Base-by-base conservation (phyloP, 2,888 invertebrate genomes). In the Scaptodrosophila latifasciaeformis region DNA sequence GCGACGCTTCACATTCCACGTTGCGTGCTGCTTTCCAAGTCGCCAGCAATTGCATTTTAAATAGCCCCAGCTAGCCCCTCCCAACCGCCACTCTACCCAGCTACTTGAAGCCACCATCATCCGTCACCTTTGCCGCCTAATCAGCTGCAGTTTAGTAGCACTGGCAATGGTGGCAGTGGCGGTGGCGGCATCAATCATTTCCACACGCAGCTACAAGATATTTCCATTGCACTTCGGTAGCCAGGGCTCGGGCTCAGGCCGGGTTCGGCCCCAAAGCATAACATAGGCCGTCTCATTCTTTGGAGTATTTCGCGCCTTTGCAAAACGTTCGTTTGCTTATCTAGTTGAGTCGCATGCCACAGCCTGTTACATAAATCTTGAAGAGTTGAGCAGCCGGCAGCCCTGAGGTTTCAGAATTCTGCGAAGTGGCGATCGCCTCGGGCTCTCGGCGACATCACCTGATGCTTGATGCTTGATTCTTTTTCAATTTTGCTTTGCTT, bases 181-280 rank as follows among this genome's bases (percentile, higher is more conserved):
- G 42, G 34, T 34, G 40, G 12, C 50, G 49, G 60, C 48, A 82
- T 82, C 82, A 83, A 82, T 83, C 83, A 82, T 78, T 81, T 81
- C 64, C 71, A 80, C 83, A 74, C 81, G 66, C 61, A 27, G 27
- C 59, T 56, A 53, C 47, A 49, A 54, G 50, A 39, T 44, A 44
- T 54, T 54, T 39, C 44, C 54, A 49, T 44, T 37, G 53, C 35
- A 27, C 24, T 17, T 13, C 40, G 10, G 40, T 21, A 10, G 40
- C 40, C 18, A 17, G 10, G 6, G 10, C 18, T 1, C 17, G 2
- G 7, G 27, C 27, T 27, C 27, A 4, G 5, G 27, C 35, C 29
- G 55, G 31, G 49, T 62, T 59, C 34, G 57, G 47, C 57, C 30
- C 37, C 50, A 43, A 17, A 17, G 49, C 42, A 42, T 49, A 54